Percentiles rank a stretch among this genome's conserved stretches.
phyloP scores from a whole-genome alignment of 2,888 invertebrate species.

The Ptychoptera contaminata region DNA sequence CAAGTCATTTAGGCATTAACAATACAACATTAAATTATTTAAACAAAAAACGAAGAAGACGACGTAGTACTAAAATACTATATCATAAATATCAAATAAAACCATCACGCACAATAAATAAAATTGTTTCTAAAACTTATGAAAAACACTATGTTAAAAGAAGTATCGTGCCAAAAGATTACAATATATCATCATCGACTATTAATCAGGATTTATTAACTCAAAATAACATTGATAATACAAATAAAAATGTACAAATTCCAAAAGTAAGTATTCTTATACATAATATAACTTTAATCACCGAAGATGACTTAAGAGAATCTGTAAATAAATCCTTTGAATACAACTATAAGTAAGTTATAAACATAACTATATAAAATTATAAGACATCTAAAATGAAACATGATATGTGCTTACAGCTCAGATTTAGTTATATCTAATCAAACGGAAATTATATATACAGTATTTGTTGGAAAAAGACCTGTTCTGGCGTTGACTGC shows the following conservation, averaged over 20 bases:
- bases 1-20: constrained; percentile 59
- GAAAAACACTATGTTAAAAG: too few relatives aligned
- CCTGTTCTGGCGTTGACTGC: constrained; percentile 69
- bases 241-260: background rate
- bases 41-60: background rate
- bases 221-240: background rate
- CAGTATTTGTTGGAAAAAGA: constrained; percentile 62
- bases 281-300: constrained; percentile 45
- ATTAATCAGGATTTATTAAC: too few relatives aligned
- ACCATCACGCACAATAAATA: background rate
- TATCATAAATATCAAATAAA: background rate
- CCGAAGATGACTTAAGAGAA: constrained; percentile 23
- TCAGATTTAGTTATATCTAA: constrained; percentile 15
- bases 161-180: too few relatives aligned
- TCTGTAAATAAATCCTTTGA: background rate
- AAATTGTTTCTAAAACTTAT: too few relatives aligned
- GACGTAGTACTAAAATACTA: background rate
- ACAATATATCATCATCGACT: too few relatives aligned
- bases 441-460: constrained; percentile 53
- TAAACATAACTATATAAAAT: too few relatives aligned
- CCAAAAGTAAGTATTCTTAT: constrained; percentile 42
- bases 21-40: constrained; percentile 27
- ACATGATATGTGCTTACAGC: too few relatives aligned
- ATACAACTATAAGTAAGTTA: too few relatives aligned
- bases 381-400: too few relatives aligned